Percentiles rank a stretch among this genome's conserved stretches.
phyloP scores from a whole-genome alignment of 2,113 vertebrate genomes.

The Chaetorhynchus papuensis region DNA sequence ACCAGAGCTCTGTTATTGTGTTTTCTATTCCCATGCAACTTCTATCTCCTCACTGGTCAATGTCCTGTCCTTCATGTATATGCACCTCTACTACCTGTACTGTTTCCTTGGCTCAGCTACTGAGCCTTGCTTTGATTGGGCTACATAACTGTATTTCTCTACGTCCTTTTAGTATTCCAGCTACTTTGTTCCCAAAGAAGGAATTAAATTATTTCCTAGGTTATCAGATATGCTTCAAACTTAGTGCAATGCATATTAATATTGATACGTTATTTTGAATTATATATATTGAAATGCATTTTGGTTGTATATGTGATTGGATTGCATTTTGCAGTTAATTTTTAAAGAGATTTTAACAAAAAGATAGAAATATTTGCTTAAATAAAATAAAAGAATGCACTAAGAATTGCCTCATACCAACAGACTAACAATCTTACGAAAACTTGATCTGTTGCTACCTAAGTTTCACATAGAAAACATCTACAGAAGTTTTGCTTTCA shows the following conservation, averaged over 20 bases:
- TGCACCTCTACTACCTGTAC: background rate
- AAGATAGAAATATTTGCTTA: background rate
- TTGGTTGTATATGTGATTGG: background rate
- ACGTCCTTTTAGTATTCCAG: background rate
- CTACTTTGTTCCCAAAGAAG: background rate
- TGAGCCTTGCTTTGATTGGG: background rate
- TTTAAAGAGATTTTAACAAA: background rate
- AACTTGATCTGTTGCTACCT: background rate
- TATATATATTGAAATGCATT: background rate
- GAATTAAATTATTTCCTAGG: background rate
- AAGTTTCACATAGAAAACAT: background rate
- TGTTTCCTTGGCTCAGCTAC: background rate
- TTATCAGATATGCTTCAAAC: background rate
- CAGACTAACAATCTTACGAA: background rate
- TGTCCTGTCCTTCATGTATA: background rate
- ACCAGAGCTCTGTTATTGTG: background rate
- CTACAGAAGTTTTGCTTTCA: background rate
- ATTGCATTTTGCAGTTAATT: background rate
- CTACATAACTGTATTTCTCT: background rate
- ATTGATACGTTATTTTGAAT: background rate
- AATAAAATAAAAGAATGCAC: background rate
- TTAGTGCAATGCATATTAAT: background rate
- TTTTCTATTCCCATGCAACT: background rate
- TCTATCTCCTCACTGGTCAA: background rate
- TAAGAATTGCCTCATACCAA: background rate